Base-by-base conservation (phyloP, 2,888 invertebrate genomes). In the Gisinianus flammeolus region DNA sequence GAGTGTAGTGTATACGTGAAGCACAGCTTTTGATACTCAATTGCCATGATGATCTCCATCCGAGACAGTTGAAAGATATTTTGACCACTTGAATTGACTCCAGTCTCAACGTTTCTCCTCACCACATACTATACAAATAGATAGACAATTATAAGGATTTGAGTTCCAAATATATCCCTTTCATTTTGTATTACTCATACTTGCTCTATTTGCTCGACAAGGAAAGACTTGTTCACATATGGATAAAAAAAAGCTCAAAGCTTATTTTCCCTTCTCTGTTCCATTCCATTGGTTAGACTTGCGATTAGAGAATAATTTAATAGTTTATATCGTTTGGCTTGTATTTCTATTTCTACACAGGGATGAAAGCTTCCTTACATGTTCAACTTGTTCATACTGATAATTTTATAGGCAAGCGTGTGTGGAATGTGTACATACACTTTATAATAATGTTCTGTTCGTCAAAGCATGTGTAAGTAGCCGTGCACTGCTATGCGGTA, bases 1-100 rank as follows among this genome's bases (percentile, higher is more conserved):
- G 16, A 6, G 12, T 4, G 44, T 16, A 19, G 2, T 44, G 6
- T 2, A 44, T 44, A 44, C 16, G 19, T 19, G 44, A 44, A 4
- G 6, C 3, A 4, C 8, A 44, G 19, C 19, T 44, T 44, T 44
- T 44, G 3, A 2, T 44, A 19, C 19, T 44, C 44, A 44, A 1
- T 44, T 44, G 44, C 44, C 12, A 44, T 44, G 12, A 44, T 12
- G 8, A 2, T 44, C 3, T 44, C 12, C 16, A 44, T 2, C 22
- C n/a, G 24, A 62, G 62, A 62, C 62, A 8, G 62, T 1, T 8
- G 62, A 12, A 62, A 12, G 28, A 26, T n/a, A 22, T 26, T 62
- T 62, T 62, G 62, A 62, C 62, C 62, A 62, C 62, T 62, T 62
- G 62, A 58, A n/a, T 62, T 2, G 44, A n/a, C 44, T 44, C 44